Conservation (phyloP, 2,113 vertebrate species). For the Erinaceus europaeus region DNA sequence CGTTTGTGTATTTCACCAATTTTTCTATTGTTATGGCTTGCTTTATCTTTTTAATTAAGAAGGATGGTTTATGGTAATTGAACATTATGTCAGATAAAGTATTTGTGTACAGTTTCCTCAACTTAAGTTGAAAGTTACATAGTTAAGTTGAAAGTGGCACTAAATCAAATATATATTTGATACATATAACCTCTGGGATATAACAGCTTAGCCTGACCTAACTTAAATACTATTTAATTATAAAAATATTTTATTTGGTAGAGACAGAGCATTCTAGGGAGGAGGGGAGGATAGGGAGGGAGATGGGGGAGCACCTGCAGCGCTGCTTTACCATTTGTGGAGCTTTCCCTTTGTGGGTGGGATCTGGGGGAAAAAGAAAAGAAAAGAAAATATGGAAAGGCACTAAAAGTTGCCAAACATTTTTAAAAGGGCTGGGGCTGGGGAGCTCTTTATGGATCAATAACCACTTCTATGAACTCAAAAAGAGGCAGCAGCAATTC, state of each 20-base stretch:
- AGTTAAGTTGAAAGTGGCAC: background rate
- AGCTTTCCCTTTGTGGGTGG: too few relatives aligned
- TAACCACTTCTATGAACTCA: background rate
- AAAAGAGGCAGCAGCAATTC: background rate
- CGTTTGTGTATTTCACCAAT: background rate
- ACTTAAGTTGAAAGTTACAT: background rate
- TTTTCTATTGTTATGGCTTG: background rate
- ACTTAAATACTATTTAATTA: too few relatives aligned
- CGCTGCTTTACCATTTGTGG: too few relatives aligned
- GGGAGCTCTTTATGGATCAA: background rate
- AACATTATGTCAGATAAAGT: background rate
- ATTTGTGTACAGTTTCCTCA: background rate
- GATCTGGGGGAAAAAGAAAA: too few relatives aligned
- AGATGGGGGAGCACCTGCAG: too few relatives aligned
- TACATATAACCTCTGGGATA: background rate
- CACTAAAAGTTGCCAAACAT: background rate
- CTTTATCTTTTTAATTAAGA: conserved; percentile 31
- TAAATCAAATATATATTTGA: too few relatives aligned
- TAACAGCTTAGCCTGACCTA: background rate
- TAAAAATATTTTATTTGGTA: too few relatives aligned
- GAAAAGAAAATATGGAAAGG: background rate
- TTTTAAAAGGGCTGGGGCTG: background rate
- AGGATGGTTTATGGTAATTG: background rate
- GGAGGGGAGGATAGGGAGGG: background rate
- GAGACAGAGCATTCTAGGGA: background rate